Base-by-base conservation (phyloP, 53 echinoderm and acorn worm genomes). In the Temnopleurus reevesii region DNA sequence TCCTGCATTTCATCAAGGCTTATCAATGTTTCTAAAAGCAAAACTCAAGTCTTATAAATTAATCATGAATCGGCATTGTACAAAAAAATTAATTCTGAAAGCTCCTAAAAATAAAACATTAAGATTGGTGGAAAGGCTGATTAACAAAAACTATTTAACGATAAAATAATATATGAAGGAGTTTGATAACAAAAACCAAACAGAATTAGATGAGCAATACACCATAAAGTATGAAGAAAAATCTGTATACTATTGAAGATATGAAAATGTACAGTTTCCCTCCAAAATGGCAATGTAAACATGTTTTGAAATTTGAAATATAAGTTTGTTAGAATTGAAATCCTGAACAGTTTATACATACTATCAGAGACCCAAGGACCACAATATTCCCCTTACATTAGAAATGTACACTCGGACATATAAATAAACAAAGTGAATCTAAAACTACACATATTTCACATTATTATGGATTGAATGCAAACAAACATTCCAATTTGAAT, bases 391-490 rank as follows among this genome's bases (percentile, higher is more conserved):
- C 18, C 38, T 5, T 4, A 36, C 41, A 33, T 12, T 64, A 24
- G n/a, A 63, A 63, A 71, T 71, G 10, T 71, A 71, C 71, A n/a
- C n/a, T n/a, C n/a, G n/a, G n/a, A n/a, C n/a, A 35, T 64, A 35
- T 6, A 17, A 41, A n/a, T n/a, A n/a, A 21, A 71, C 71, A n/a
- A n/a, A 38, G 19, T 19, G 2, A 41, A 38, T 19, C 1, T 34
- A 33, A 33, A 65, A 65, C 65, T 65, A 65, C 41, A 38, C 36
- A 71, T 23, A 71, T 71, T 23, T 71, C 38, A 38, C 6, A 71
- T 71, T 71, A 71, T 71, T 23, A n/a, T 38, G 71, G 36, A 41
- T 38, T 71, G 8, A 71, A 71, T 71, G 41, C 19, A 71, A 71
- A 38, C 10, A 38, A 71, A 71, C 71, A 71, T n/a, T 41, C 71